Percentiles rank a stretch among this genome's conserved stretches.
These are phyloP conservation scores for Gymnoscopelus microlampas DNA, from an alignment of 2,797 vertebrate genomes.

Conservation along the genomic window DNA sequence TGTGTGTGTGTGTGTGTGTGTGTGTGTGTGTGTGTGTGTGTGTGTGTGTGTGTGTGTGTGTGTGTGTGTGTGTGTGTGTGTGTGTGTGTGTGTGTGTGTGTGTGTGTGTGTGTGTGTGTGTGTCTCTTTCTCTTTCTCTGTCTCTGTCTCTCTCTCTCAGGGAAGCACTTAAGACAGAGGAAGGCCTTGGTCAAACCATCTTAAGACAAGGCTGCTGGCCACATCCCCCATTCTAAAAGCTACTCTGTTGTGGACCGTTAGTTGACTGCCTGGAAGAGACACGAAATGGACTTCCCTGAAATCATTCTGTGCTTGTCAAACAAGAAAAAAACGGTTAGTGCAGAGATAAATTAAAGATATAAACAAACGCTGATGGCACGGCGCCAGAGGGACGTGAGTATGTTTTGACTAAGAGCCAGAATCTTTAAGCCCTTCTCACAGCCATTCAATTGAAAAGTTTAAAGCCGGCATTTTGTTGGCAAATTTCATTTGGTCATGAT, in stretches of 20 bases:
- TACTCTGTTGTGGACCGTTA: slow-evolving; percentile 10
- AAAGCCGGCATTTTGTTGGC: too few species aligned
- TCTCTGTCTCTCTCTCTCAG: background rate
- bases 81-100: background rate
- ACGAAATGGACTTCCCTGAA: slow-evolving; percentile 29
- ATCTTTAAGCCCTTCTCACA: too few species aligned
- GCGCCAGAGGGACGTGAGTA: too few species aligned
- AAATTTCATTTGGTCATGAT: too few species aligned
- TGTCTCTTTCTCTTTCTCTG: background rate
- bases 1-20: background rate
- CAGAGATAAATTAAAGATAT: too few species aligned
- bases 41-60: background rate
- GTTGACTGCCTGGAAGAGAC: slow-evolving; percentile 17
- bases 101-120: background rate
- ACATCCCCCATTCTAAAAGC: slow-evolving; percentile 11
- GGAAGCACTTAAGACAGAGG: background rate
- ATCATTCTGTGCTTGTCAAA: slow-evolving; percentile 1
- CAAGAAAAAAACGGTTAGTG: background rate
- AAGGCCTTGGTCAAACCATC: slow-evolving; percentile 11
- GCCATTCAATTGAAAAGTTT: too few species aligned
- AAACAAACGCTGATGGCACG: too few species aligned
- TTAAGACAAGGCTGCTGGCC: background rate
- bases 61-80: background rate
- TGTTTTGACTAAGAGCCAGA: too few species aligned
- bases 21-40: background rate